These are phyloP conservation scores for Drosophila burlai DNA, from an alignment of 1,140 invertebrate genomes.

Conservation along the genomic window DNA sequence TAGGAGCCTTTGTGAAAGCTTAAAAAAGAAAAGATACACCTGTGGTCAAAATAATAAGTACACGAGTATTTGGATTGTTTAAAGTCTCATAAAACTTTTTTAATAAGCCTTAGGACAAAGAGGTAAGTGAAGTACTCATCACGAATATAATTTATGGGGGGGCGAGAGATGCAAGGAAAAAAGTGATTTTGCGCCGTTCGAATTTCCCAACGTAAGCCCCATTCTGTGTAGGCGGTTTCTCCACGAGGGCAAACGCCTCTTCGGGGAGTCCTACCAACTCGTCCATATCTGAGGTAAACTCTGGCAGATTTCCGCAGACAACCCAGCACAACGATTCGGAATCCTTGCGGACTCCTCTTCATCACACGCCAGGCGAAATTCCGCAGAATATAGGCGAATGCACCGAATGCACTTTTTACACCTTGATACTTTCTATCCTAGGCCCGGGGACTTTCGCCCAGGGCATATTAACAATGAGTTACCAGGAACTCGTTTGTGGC, in stretches of 20 bases:
- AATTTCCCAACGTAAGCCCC: constrained; percentile 84
- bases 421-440: constrained; percentile 84
- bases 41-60: too few species aligned
- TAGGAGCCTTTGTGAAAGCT: constrained; percentile 29
- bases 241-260: background rate
- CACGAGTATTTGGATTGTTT: too few species aligned
- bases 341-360: constrained; percentile 51
- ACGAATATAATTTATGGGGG: constrained; percentile 8
- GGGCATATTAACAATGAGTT: constrained; percentile 65
- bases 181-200: constrained; percentile 30
- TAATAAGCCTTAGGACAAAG: too few species aligned
- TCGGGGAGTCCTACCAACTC: constrained; percentile 48
- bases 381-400: constrained; percentile 79
- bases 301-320: constrained; percentile 84
- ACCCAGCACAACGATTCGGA: constrained; percentile 63
- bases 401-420: constrained; percentile 51
- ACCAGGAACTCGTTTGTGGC: constrained; percentile 84
- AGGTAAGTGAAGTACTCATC: constrained; percentile 86
- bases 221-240: constrained; percentile 66
- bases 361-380: constrained; percentile 71
- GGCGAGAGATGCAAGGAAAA: constrained; percentile 1
- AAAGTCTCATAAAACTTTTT: too few species aligned
- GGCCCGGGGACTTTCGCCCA: constrained; percentile 85
- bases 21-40: constrained; percentile 21
- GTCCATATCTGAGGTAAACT: constrained; percentile 74